A percentile compares a stretch with the other conserved stretches of the same genome.
Evolutionary conservation across 2,113 vertebrate genomes (phyloP).

Genomic region (Ctenodactylus gundi): DNA sequence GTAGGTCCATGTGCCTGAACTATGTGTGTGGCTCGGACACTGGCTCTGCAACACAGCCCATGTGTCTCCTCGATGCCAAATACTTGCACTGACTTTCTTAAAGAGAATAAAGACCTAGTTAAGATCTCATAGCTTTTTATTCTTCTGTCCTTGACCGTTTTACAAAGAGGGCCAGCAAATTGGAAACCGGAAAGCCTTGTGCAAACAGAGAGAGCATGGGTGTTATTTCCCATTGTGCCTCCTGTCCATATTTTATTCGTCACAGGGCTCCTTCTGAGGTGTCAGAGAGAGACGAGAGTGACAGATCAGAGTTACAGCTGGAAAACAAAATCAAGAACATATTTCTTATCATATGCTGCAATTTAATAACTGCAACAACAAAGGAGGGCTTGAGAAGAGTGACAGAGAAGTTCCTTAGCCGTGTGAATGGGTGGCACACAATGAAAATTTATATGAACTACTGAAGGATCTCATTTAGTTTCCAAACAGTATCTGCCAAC

Average conservation of each 20-base stretch:
- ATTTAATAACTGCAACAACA: slow-evolving; percentile 26
- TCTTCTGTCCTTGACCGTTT: background rate
- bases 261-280: background rate
- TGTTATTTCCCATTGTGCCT: slow-evolving; percentile 16
- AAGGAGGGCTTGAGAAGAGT: background rate
- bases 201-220: background rate
- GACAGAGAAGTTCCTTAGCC: background rate
- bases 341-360: slow-evolving; percentile 40
- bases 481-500: slow-evolving; percentile 46
- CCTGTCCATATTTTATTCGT: slow-evolving; percentile 24
- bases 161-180: slow-evolving; percentile 24
- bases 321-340: slow-evolving; percentile 45
- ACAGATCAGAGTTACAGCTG: background rate
- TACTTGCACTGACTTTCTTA: slow-evolving; percentile 13
- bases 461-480: slow-evolving; percentile 47
- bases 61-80: slow-evolving; percentile 1
- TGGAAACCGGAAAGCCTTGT: slow-evolving; percentile 42
- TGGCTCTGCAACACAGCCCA: background rate
- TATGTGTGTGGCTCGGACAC: slow-evolving; percentile 16
- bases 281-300: background rate
- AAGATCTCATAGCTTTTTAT: slow-evolving; percentile 38
- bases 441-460: slow-evolving; percentile 43
- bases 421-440: background rate
- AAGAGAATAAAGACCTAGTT: background rate
- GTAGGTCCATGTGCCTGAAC: background rate